Evolutionary conservation across 2,888 invertebrate genomes (phyloP), one percentile per base, ranked within the genome.

Genomic region (Autographa pulchrina): DNA sequence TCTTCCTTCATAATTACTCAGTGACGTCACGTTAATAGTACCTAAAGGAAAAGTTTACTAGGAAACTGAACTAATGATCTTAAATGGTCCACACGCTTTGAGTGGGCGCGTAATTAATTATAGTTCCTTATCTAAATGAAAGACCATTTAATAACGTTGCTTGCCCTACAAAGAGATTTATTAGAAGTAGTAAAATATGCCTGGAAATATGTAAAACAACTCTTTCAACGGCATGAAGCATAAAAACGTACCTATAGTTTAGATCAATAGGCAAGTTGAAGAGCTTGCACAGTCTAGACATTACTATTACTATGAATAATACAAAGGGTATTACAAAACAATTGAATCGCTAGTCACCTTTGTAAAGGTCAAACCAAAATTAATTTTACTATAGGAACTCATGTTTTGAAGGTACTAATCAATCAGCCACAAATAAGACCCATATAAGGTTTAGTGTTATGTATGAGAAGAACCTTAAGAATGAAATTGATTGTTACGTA

Each of bases 311-410:
- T 25, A 20, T 56, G 13, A 56, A 20, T 56, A 13, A 20, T 56
- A 20, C 54, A 56, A 25, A 56, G 54, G 8, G 20, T 20, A 56
- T 25, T 56, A 11, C 13, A 56, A 56, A 56, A 25, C 54, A 20
- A 25, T 25, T 56, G 20, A 56, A 25, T 11, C 25, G 54, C 20
- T 54, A 54, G 20, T 18, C 54, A 18, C 20, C 54, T 25, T 56
- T 54, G 20, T 6, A 56, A 20, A 56, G 54, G 54, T 56, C 20
- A 56, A 56, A 20, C 13, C 54, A 56, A 56, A 56, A 56, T 20
- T 25, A 56, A 56, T 56, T 56, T 25, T 25, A 13, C 54, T 25
- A 13, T 56, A 56, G 54, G 54, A 56, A 56, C 20, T 56, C 20
- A 56, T 25, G 54, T 56, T 54, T 25, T 25, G 20, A 3, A 56